Evolutionary conservation across 2,113 vertebrate genomes (phyloP).

Genomic region (Macroglossus sobrinus): DNA sequence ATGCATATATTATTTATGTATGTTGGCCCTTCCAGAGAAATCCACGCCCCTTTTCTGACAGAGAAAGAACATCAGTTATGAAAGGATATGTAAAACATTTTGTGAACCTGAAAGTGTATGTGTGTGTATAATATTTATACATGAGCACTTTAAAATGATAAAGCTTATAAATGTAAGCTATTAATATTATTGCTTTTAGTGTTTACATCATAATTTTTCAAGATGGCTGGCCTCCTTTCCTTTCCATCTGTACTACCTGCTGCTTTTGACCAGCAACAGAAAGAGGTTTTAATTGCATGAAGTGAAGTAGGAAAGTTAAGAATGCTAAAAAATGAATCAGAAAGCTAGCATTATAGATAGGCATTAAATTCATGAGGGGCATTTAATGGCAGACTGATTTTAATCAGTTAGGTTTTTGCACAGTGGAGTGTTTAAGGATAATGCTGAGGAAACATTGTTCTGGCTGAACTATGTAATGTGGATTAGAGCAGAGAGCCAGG

Average conservation of each 20-base stretch:
- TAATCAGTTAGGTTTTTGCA: background rate
- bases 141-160: background rate
- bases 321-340: conserved; percentile 12
- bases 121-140: background rate
- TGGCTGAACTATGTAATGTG: background rate
- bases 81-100: background rate
- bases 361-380: background rate
- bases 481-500: background rate
- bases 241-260: background rate
- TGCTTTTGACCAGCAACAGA: background rate
- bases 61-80: background rate
- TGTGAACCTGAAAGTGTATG: background rate
- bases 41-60: background rate
- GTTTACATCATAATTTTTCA: background rate
- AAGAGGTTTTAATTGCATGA: background rate
- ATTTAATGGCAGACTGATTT: background rate
- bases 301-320: background rate
- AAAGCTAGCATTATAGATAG: background rate
- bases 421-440: background rate
- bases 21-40: background rate
- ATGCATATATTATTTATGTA: background rate
- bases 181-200: conserved; percentile 20
- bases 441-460: background rate
- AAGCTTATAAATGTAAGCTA: background rate
- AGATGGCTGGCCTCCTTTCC: background rate